phyloP scores from a whole-genome alignment of 2,113 vertebrate species.

The Fregata magnificens region DNA sequence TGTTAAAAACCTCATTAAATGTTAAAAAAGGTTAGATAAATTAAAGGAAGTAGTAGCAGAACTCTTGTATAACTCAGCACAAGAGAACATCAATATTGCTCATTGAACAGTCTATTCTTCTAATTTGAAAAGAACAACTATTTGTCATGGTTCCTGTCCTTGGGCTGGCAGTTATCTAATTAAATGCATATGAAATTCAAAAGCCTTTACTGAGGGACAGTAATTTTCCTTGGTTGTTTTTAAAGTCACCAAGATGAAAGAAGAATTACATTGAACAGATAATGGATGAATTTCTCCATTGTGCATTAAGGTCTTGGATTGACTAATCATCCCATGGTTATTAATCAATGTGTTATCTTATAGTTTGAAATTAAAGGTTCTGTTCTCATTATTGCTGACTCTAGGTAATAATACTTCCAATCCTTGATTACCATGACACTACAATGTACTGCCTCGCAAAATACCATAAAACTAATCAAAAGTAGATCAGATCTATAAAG shows the following conservation, averaged over 20 bases:
- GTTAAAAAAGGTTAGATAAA: slow-evolving; percentile 66
- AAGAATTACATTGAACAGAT: slow-evolving; percentile 69
- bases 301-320: slow-evolving; percentile 64
- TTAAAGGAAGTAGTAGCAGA: slow-evolving; percentile 51
- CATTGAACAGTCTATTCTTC: slow-evolving; percentile 74
- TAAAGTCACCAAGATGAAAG: slow-evolving; percentile 72
- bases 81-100: slow-evolving; percentile 72
- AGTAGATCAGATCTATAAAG: slow-evolving; percentile 53
- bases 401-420: slow-evolving; percentile 51
- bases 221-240: slow-evolving; percentile 78
- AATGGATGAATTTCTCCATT: slow-evolving; percentile 77
- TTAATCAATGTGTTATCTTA: slow-evolving; percentile 75
- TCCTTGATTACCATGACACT: slow-evolving; percentile 56
- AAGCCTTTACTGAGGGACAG: slow-evolving; percentile 73
- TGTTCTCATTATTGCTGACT: slow-evolving; percentile 71
- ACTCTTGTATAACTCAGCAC: slow-evolving; percentile 60
- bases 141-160: slow-evolving; percentile 79
- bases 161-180: slow-evolving; percentile 79
- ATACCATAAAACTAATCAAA: slow-evolving; percentile 50
- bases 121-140: slow-evolving; percentile 80
- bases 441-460: slow-evolving; percentile 20
- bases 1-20: slow-evolving; percentile 57
- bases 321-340: slow-evolving; percentile 70
- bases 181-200: slow-evolving; percentile 82
- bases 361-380: slow-evolving; percentile 73